Base-by-base conservation (phyloP, 2,113 vertebrate species). In the Hypanus sabinus region DNA sequence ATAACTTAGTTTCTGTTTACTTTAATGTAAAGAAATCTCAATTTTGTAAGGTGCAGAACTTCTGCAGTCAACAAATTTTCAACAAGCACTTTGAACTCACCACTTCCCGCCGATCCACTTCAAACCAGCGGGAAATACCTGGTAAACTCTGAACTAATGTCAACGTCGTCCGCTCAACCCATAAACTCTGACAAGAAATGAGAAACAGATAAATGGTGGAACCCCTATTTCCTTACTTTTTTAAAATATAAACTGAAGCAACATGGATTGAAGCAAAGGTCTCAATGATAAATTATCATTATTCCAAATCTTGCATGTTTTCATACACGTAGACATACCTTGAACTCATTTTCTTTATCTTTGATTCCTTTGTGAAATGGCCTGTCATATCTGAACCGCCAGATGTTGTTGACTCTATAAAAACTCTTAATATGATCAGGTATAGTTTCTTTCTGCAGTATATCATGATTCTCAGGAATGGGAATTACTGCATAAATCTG, bases 101-200 rank as follows among this genome's bases (percentile, higher is more conserved):
- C 97, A 99, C 97, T 96, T 99, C 99, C 94, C 97, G 97, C 95
- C 98, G 99, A 94, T 99, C 99, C 95, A 99, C 99, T 96, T 99
- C 99, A 94, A 99, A 99, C 99, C 99, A 99, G 95, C 99, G 98
- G 33, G 99, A 99, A 95, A 99, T 99, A 94, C 99, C 99, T n/a
- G 99, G 99, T 75, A 99, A 97, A 95, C 99, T 99, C 96, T 99
- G 99, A 70, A 99, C 98, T 96, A 99, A 96, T 81, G 98, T 99
- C 95, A 99, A 95, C 0, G 99, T 99, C 0, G 99, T 99, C 94
- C 99, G 98, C 95, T 99, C 99, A 95, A 99, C 98, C 99, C 99
- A 99, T 0, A 99, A 96, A 95, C 99, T 99, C 99, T 99, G 65
- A 46, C 94, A 87, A 83, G 65, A 68, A 94, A 36, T n/a, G 55